Base-by-base conservation (phyloP, 2,888 invertebrate species). In the Chymomyza procnemis region DNA sequence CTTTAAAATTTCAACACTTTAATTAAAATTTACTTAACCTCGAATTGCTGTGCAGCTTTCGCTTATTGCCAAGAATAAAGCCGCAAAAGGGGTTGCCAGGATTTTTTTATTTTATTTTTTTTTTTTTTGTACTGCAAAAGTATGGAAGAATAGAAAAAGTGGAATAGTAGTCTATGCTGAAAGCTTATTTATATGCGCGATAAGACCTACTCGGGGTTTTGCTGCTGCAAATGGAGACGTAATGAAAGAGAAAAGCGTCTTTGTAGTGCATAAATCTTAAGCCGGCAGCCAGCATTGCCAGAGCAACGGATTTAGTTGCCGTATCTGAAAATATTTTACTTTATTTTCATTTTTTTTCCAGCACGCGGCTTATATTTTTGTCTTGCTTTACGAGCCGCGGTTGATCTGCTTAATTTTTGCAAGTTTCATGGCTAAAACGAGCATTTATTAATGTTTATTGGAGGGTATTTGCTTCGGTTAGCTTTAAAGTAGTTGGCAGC, bases 1-100 rank as follows among this genome's bases (percentile, higher is more conserved):
- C 77, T 85, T 82, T 84, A 82, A 82, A 82, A 67, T 86, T 79
- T 80, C 85, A 82, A 74, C 84, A 87, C 80, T 85, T 87, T 84
- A 84, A 84, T 80, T 84, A 85, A 83, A 87, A 85, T 77, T 63
- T 59, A 58, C 56, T 22, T 12, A 8, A n/a, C 34, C 34, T 41
- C 34, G 34, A 41, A 41, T 41, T 4, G 34, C 3, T 41, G 34
- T 41, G 55, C 34, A 58, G 30, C 84, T 87, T 85, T 87, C 74
- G 73, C 81, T 84, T 87, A 26, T 26, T 26, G 80, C 72, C 60
- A 54, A 9, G 47, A 18, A 18, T 3, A 47, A 47, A 19, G 50
- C 50, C 50, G 18, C 18, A 50, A 50, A 50, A 50, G 12, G 34
- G 34, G 34, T 41, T 41, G 34, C 34, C 34, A 41, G 12, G 34